Evolutionary conservation across 35 echinoderm and acorn worm species (phyloP).

Genomic region (Chiridota heheva): DNA sequence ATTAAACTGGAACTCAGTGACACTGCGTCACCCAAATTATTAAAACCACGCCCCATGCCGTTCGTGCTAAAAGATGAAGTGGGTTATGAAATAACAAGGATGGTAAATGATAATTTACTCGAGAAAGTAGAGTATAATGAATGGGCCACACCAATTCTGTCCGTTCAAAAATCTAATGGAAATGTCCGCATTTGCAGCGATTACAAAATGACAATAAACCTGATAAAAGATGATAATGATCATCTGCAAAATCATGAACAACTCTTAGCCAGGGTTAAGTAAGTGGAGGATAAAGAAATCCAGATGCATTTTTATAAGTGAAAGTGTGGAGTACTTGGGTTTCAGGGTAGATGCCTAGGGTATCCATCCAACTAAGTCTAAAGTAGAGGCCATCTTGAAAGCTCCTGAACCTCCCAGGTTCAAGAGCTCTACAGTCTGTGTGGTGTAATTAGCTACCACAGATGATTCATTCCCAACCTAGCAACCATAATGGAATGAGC

Average conservation of each 20-base stretch:
- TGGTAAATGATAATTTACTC: too few species aligned
- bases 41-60: too few species aligned
- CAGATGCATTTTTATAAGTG: slow-evolving; percentile 11
- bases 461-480: slow-evolving; percentile 32
- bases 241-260: not conserved
- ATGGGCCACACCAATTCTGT: too few species aligned
- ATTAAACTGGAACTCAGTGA: too few species aligned
- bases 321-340: slow-evolving; percentile 3
- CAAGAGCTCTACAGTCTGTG: slow-evolving; percentile 18
- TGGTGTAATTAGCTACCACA: slow-evolving; percentile 25
- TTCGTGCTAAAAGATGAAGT: too few species aligned
- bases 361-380: not conserved
- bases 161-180: too few species aligned
- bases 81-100: too few species aligned
- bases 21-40: too few species aligned
- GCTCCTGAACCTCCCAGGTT: not conserved
- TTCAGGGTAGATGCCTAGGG: not conserved
- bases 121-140: too few species aligned
- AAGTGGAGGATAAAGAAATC: not conserved
- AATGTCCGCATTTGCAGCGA: too few species aligned
- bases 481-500: slow-evolving; percentile 8
- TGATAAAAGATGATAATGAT: not conserved
- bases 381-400: not conserved
- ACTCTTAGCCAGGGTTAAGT: not conserved
- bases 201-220: too few species aligned